phyloP scores from a whole-genome alignment of 2,888 invertebrate species.

The Blera fallax region DNA sequence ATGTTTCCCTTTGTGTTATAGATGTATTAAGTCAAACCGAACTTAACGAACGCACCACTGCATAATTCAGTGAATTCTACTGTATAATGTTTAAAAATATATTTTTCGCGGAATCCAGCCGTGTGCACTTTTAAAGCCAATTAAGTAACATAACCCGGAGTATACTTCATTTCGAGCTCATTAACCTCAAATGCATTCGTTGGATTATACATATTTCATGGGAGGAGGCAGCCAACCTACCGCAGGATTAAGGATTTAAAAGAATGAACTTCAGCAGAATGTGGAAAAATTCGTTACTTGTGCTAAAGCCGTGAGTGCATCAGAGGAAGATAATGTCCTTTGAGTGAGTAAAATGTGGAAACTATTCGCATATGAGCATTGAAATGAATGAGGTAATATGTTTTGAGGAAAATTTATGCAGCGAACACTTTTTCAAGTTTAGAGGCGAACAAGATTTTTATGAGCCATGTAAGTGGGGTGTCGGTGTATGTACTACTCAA shows the following conservation, averaged over 20 bases:
- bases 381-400: neutral
- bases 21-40: neutral
- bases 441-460: neutral
- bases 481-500: neutral
- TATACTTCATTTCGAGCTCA: conserved; percentile 48
- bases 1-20: neutral
- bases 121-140: conserved; percentile 26
- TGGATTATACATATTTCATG: conserved; percentile 7
- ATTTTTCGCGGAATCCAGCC: conserved; percentile 21
- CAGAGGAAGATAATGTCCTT: neutral
- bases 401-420: neutral
- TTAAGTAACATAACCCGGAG: conserved; percentile 12
- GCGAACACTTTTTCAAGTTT: neutral
- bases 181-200: conserved; percentile 40
- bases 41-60: neutral
- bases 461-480: neutral
- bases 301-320: neutral
- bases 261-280: conserved; percentile 1
- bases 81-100: conserved; percentile 2
- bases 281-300: neutral
- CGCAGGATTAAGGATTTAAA: conserved; percentile 11
- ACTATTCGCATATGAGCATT: neutral
- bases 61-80: conserved; percentile 3
- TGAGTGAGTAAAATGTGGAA: neutral
- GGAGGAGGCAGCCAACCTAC: neutral